Evolutionary conservation across 2,797 vertebrate genomes (phyloP).

Genomic region (Eutrigla gurnardus): DNA sequence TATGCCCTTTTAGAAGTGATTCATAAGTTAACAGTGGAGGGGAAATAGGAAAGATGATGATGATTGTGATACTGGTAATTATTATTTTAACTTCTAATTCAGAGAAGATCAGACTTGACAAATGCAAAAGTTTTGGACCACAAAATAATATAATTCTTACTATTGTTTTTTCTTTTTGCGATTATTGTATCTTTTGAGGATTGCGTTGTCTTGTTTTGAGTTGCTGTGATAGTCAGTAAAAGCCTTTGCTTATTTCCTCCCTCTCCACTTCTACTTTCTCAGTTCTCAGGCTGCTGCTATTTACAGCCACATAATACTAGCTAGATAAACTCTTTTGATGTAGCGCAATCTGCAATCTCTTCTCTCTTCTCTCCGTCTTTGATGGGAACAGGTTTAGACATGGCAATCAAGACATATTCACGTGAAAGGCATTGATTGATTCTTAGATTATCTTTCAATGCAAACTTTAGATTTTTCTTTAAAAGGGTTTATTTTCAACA

Average conservation of each 20-base stretch:
- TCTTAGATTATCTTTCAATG: conserved; percentile 72
- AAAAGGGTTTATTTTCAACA: conserved; percentile 71
- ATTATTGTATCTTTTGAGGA: conserved; percentile 20
- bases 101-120: not conserved
- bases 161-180: not conserved
- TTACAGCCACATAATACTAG: conserved; percentile 78
- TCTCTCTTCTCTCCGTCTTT: conserved; percentile 67
- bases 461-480: conserved; percentile 64
- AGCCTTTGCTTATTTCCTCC: conserved; percentile 7
- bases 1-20: not conserved
- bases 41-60: not conserved
- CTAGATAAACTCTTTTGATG: conserved; percentile 80
- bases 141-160: not conserved
- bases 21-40: not conserved
- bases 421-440: conserved; percentile 77
- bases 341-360: conserved; percentile 73
- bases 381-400: conserved; percentile 80
- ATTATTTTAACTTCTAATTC: not conserved
- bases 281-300: conserved; percentile 68
- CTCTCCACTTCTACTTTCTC: conserved; percentile 37
- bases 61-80: not conserved
- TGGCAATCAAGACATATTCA: conserved; percentile 81
- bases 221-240: not conserved
- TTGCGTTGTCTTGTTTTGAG: not conserved
- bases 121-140: conserved; percentile 1